Conservation (phyloP, 2,888 invertebrate species). For the Oscheius myriophilus region DNA sequence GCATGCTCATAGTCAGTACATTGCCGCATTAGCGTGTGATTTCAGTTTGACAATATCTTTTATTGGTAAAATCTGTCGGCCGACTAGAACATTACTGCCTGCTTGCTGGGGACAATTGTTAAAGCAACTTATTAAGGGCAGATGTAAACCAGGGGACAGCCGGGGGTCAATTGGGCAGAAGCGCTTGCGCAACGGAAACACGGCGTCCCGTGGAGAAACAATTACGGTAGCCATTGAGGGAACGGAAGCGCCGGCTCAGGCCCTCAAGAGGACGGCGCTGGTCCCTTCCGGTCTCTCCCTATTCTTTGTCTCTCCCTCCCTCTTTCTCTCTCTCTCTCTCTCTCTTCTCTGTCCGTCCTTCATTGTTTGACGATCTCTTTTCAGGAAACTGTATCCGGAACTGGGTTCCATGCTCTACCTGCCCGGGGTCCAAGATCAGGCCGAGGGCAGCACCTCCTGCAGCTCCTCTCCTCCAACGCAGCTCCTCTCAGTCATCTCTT, state of each 20-base stretch:
- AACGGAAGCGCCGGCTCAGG: background rate
- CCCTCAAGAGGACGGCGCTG: too few species aligned
- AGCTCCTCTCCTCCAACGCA: constrained; percentile 26
- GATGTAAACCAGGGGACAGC: too few species aligned
- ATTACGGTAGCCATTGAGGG: constrained; percentile 17
- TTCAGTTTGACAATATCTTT: too few species aligned
- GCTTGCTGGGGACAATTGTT: too few species aligned
- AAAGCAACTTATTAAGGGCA: too few species aligned
- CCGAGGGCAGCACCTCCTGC: constrained; percentile 19
- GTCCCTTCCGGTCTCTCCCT: background rate
- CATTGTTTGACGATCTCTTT: background rate
- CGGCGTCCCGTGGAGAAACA: too few species aligned
- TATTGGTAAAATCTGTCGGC: too few species aligned
- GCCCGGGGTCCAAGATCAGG: constrained; percentile 16
- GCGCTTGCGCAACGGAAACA: too few species aligned
- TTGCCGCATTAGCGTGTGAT: too few species aligned
- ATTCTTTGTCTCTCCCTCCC: constrained; percentile 1
- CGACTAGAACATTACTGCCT: too few species aligned
- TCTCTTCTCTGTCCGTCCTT: background rate
- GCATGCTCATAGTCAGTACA: too few species aligned
- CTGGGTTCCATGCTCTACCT: constrained; percentile 26
- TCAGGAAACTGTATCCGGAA: constrained; percentile 21
- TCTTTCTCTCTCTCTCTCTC: constrained; percentile 1
- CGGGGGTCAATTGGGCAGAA: too few species aligned
- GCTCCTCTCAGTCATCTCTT: constrained; percentile 7